Evolutionary conservation across 2,797 vertebrate genomes (phyloP).

Genomic region (Crotalus adamanteus): DNA sequence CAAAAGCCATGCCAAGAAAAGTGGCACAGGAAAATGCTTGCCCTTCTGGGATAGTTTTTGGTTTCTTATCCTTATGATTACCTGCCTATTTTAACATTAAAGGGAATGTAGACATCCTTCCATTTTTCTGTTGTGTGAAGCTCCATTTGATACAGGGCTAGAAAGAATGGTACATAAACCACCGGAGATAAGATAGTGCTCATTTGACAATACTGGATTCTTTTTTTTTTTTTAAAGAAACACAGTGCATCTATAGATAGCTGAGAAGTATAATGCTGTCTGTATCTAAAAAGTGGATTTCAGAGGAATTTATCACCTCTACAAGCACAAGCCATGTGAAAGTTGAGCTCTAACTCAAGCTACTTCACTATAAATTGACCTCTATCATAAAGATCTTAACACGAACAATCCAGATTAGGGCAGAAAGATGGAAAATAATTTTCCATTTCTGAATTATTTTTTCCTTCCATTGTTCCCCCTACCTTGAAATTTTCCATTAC

Average conservation of each 20-base stretch:
- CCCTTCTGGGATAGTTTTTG: background rate
- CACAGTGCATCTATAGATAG: background rate
- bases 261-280: background rate
- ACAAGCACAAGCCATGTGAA: background rate
- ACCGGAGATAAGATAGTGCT: background rate
- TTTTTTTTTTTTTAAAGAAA: background rate
- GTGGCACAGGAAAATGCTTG: background rate
- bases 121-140: background rate
- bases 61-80: background rate
- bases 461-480: background rate
- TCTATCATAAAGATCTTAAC: background rate
- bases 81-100: background rate
- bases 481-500: slow-evolving; percentile 11
- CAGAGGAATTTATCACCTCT: slow-evolving; percentile 18
- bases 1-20: background rate
- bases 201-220: background rate
- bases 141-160: background rate
- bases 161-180: slow-evolving; percentile 5
- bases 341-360: slow-evolving; percentile 6
- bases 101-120: slow-evolving; percentile 7
- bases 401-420: slow-evolving; percentile 1
- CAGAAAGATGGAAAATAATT: background rate
- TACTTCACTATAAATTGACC: slow-evolving; percentile 16
- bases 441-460: background rate
- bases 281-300: background rate